Evolutionary conservation across 2,888 invertebrate species (phyloP).

Genomic region (Hipparchia sbordonii): DNA sequence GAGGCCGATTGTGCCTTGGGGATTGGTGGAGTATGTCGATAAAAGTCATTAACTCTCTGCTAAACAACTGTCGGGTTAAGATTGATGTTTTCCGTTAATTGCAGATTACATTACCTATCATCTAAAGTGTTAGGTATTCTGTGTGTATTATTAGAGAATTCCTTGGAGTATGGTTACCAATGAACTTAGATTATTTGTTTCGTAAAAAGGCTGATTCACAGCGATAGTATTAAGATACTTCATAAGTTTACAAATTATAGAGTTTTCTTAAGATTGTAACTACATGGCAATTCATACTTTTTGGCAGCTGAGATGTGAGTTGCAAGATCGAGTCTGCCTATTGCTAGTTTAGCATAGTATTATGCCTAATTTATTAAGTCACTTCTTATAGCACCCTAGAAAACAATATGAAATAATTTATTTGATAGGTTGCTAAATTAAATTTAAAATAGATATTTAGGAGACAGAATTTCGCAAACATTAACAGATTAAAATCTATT

Average conservation of each 20-base stretch:
- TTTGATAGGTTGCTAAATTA: no score
- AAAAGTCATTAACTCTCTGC: conserved; percentile 48
- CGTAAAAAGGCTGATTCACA: background rate
- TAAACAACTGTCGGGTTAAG: conserved; percentile 13
- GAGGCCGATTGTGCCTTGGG: conserved; percentile 67
- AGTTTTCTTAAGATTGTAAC: background rate
- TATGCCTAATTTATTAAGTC: no score
- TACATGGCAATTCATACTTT: no score
- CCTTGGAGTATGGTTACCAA: background rate
- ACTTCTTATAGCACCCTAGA: no score
- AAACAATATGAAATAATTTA: no score
- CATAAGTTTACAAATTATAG: background rate
- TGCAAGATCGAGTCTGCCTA: no score
- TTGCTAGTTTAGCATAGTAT: no score
- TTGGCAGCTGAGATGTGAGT: no score
- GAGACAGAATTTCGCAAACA: background rate
- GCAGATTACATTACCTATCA: conserved; percentile 4
- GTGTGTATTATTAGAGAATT: background rate
- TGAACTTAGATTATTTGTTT: background rate
- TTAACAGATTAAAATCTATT: conserved; percentile 6
- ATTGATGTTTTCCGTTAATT: conserved; percentile 15
- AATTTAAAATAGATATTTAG: background rate
- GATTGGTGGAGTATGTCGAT: conserved; percentile 53
- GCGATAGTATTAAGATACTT: background rate
- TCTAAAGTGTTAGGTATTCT: background rate